Evolutionary conservation across 2,888 invertebrate genomes (phyloP), one percentile per base, ranked within the genome.

Genomic region (Stenodema calcarata): DNA sequence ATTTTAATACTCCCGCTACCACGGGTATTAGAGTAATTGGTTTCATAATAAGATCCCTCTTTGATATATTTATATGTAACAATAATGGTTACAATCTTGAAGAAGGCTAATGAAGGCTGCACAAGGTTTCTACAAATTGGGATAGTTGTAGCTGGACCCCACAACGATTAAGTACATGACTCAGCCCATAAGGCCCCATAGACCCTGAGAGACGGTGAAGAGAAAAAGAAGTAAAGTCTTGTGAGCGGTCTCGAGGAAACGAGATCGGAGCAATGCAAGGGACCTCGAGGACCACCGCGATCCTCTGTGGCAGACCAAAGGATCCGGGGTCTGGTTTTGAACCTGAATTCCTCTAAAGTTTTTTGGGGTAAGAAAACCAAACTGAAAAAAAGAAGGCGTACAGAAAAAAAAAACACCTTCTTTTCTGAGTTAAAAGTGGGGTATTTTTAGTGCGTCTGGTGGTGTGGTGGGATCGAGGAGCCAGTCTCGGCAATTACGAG

Each of bases 401-500:
- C 14, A 62, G 62, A 81, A 54, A 81, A 50, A 82, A 42, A n/a
- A n/a, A n/a, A n/a, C n/a, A 41, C 23, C 62, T 62, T 12, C 62
- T 62, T 62, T 62, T 62, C 62, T 62, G 62, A 73, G 73, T 82
- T 41, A 82, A 62, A 76, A 84, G 84, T 75, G 84, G 84, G 84
- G 84, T 84, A 84, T 84, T 84, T 84, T 84, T 84, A 84, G 84
- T 84, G 84, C 50, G 62, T 78, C 82, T 44, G 70, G 44, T 69
- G 23, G 78, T 70, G 83, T 75, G 82, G 28, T 76, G 87, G 84
- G 88, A 54, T 76, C 88, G 80, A 81, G 69, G 82, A 82, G 82
- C 82, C 82, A 42, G 82, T 82, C 82, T 35, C 35, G 88, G 87
- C 88, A 88, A 89, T 89, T 88, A 89, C 80, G 41, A 87, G 89